Evolutionary conservation across 2,797 vertebrate genomes (phyloP).

Genomic region (Sparidentex hasta): DNA sequence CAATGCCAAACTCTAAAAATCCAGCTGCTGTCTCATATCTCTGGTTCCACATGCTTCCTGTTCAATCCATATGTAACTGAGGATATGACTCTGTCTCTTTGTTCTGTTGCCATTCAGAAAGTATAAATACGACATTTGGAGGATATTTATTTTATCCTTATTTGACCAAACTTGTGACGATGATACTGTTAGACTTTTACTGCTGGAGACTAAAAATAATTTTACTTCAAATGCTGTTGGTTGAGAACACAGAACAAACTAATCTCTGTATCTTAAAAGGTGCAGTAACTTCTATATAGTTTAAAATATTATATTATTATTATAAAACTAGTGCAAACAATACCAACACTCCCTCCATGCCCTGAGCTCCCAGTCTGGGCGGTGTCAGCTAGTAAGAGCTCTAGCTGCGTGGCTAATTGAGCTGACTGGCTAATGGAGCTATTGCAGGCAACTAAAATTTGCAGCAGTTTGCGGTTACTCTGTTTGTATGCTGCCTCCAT

Average conservation of each 20-base stretch:
- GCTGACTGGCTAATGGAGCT: too few relatives aligned
- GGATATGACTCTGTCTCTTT: conserved; percentile 76
- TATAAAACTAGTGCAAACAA: too few relatives aligned
- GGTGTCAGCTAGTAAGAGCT: too few relatives aligned
- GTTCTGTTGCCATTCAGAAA: conserved; percentile 80
- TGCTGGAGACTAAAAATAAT: conserved; percentile 26
- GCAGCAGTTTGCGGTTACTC: too few relatives aligned
- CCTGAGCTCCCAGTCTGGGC: too few relatives aligned
- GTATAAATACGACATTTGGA: conserved; percentile 55
- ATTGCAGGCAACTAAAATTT: too few relatives aligned
- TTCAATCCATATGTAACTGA: conserved; percentile 80
- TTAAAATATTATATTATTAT: too few relatives aligned
- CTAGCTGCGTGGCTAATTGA: too few relatives aligned
- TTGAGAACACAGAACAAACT: conserved; percentile 1
- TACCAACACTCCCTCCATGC: too few relatives aligned
- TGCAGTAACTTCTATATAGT: too few relatives aligned
- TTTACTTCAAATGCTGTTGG: conserved; percentile 7
- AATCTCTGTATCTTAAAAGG: too few relatives aligned
- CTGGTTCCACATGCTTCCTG: conserved; percentile 81
- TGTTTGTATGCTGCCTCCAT: too few relatives aligned
- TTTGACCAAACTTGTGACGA: conserved; percentile 41
- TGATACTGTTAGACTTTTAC: conserved; percentile 50
- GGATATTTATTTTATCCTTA: conserved; percentile 55
- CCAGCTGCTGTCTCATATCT: conserved; percentile 64
- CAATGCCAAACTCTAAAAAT: conserved; percentile 72